Evolutionary conservation across 2,888 invertebrate species (phyloP), one percentile per base, ranked within the genome.

Genomic region (Acanthacorydalis orientalis): DNA sequence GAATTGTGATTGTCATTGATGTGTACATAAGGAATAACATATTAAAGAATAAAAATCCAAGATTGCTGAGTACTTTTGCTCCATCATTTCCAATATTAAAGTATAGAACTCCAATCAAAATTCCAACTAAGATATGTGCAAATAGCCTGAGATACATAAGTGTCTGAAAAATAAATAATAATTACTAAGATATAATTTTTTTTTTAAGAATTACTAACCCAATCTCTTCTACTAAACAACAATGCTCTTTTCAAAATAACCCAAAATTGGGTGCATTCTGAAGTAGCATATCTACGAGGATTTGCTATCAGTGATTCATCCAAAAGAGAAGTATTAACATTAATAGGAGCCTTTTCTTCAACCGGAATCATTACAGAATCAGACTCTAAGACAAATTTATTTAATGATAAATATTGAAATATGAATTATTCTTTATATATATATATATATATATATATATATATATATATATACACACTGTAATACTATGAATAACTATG

Each of bases 21-120:
- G 95, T 93, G 73, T 96, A 97, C 91, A 96, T 96, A 54, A 96
- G 79, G 75, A 97, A 97, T 61, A 97, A 74, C 86, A 96, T 90
- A 65, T 93, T 93, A 77, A 97, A 96, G 77, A 97, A 96, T 31
- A 96, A 73, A 72, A 92, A 95, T 52, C 93, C 95, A 55, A 93
- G 80, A 67, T 97, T 97, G 62, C 92, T 93, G 52, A 93, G 79
- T 50, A 93, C 92, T 68, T 95, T 95, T 56, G 87, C 84, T 56
- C 92, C 95, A 67, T 96, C 93, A 62, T 96, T 86, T 51, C 95
- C 95, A 60, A 91, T 93, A 63, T 91, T 87, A 65, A 90, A 91
- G 69, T 96, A 96, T 52, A 96, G 75, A 47, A 92, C 84, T 51
- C 95, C 96, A 63, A 96, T 96, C 53, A 96, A 72, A 57, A 91